Evolutionary conservation across 2,797 vertebrate genomes (phyloP).

Genomic region (Chaetophractus vellerosus): DNA sequence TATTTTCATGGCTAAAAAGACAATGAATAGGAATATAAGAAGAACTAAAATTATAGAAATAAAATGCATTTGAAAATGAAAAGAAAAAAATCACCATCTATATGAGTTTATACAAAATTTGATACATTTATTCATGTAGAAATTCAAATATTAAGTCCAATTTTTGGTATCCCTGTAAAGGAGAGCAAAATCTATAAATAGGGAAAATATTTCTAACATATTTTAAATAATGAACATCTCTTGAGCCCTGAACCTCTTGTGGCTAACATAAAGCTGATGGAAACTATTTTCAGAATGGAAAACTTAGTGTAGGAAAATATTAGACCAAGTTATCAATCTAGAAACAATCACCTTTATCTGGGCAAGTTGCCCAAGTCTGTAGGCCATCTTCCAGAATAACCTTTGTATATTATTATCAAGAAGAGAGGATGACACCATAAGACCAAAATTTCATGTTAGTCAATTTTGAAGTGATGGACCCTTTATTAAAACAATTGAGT

Average conservation of each 20-base stretch:
- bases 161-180: not conserved
- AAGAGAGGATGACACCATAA: not conserved
- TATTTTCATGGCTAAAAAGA: not conserved
- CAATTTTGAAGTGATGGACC: not conserved
- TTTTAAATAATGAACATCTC: conserved; percentile 8
- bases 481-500: conserved; percentile 6
- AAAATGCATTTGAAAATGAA: not conserved
- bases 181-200: not conserved
- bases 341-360: not conserved
- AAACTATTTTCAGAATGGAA: not conserved
- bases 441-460: not conserved
- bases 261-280: not conserved
- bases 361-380: not conserved
- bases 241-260: not conserved
- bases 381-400: not conserved
- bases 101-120: not conserved
- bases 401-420: not conserved
- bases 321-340: not conserved
- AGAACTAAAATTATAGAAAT: not conserved
- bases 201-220: not conserved
- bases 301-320: not conserved
- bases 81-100: not conserved
- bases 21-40: not conserved
- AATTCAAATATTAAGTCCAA: not conserved
- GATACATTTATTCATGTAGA: not conserved